Conservation (phyloP, 2,113 vertebrate genomes). For the Lagenorhynchus albirostris region DNA sequence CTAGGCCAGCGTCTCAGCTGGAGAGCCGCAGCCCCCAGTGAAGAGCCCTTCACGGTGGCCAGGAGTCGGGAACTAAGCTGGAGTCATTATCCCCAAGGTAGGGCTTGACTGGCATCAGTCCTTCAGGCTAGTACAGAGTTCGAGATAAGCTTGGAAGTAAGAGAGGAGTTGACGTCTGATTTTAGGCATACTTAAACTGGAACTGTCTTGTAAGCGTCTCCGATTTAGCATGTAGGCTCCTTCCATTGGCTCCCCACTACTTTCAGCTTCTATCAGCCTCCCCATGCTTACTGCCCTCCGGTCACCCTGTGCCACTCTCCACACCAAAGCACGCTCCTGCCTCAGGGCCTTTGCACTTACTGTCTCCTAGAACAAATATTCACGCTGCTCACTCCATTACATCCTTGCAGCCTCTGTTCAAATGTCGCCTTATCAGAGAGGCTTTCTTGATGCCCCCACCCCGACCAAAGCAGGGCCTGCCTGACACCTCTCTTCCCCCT, state of each 20-base stretch:
- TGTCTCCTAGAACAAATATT: neutral
- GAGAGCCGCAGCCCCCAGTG: rapidly evolving
- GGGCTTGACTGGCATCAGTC: neutral
- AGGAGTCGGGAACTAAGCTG: neutral
- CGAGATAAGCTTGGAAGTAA: neutral
- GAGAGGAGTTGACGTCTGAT: neutral
- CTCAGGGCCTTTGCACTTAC: neutral
- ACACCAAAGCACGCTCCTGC: neutral
- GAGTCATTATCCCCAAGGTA: neutral
- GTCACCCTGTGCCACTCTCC: neutral
- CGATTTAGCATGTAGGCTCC: neutral
- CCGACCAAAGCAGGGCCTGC: neutral
- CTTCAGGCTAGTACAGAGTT: neutral
- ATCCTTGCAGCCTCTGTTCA: neutral
- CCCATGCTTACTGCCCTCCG: neutral
- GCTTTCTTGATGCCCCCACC: neutral
- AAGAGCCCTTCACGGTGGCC: neutral
- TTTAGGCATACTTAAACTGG: neutral
- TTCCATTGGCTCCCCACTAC: too few relatives aligned
- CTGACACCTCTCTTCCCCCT: neutral
- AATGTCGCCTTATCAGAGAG: neutral
- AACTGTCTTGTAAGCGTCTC: neutral
- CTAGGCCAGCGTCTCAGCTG: rapidly evolving
- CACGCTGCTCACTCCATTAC: neutral
- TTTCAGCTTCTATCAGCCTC: neutral